Evolutionary conservation across 2,797 vertebrate species (phyloP).

Genomic region (Trachops cirrhosus): DNA sequence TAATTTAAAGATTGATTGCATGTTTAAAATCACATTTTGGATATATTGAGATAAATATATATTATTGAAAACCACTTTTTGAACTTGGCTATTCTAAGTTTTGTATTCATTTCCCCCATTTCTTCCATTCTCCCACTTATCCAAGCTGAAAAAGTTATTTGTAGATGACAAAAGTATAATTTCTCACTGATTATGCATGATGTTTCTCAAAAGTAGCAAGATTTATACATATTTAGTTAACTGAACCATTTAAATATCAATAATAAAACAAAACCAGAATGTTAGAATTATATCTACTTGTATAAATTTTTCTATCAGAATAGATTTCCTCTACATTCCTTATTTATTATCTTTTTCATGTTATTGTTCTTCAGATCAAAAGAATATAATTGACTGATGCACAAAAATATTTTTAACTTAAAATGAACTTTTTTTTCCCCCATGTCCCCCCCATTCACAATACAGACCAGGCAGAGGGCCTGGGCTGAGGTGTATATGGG

Average conservation of each 20-base stretch:
- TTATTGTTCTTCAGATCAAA: not conserved
- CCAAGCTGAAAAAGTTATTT: not conserved
- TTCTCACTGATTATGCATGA: not conserved
- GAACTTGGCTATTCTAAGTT: not conserved
- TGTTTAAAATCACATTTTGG: not conserved
- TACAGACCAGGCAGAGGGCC: no score
- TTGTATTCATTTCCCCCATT: not conserved
- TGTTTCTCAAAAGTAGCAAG: conserved; percentile 17
- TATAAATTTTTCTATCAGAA: not conserved
- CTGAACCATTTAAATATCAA: not conserved
- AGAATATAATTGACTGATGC: not conserved
- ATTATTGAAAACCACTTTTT: not conserved
- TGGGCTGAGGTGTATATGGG: no score
- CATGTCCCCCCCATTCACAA: no score
- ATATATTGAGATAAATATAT: not conserved
- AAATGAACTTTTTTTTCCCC: not conserved
- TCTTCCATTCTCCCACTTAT: not conserved
- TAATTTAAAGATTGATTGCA: not conserved
- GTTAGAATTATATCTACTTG: not conserved
- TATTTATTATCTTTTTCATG: not conserved
- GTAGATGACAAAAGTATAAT: not conserved
- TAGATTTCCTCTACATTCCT: not conserved
- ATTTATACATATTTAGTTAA: not conserved
- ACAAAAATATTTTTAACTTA: not conserved
- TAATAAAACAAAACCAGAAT: not conserved